Conservation (phyloP, 2,888 invertebrate species). For the Blastobasis adustella region DNA sequence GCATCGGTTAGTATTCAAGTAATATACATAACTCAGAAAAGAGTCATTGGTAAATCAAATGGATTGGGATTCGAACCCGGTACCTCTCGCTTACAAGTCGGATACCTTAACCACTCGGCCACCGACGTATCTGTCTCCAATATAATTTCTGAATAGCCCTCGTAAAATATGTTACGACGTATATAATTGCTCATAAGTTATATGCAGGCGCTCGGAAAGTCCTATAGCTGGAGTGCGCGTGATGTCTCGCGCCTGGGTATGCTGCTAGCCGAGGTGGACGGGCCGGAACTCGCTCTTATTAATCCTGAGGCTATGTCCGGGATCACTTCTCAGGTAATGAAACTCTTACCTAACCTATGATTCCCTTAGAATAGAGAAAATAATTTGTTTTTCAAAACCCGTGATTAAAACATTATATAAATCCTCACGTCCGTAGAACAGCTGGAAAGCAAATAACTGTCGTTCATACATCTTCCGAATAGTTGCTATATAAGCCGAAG, state of each 20-base stretch:
- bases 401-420: not conserved
- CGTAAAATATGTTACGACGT: not conserved
- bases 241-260: slow-evolving; percentile 56
- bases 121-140: too few species aligned
- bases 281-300: slow-evolving; percentile 41
- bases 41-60: too few species aligned
- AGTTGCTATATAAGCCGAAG: too few species aligned
- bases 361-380: not conserved
- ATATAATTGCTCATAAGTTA: not conserved
- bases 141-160: too few species aligned
- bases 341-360: not conserved
- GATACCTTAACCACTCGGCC: too few species aligned
- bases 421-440: too few species aligned
- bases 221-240: slow-evolving; percentile 58
- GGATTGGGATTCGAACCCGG: too few species aligned
- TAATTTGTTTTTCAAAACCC: not conserved
- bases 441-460: too few species aligned
- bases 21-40: too few species aligned
- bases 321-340: slow-evolving; percentile 47
- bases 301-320: slow-evolving; percentile 56
- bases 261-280: slow-evolving; percentile 49
- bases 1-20: too few species aligned
- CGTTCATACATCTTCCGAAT: too few species aligned
- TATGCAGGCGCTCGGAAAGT: slow-evolving; percentile 52
- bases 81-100: too few species aligned